phyloP scores from a whole-genome alignment of 2,888 invertebrate genomes.

The Cosmopolites sordidus region DNA sequence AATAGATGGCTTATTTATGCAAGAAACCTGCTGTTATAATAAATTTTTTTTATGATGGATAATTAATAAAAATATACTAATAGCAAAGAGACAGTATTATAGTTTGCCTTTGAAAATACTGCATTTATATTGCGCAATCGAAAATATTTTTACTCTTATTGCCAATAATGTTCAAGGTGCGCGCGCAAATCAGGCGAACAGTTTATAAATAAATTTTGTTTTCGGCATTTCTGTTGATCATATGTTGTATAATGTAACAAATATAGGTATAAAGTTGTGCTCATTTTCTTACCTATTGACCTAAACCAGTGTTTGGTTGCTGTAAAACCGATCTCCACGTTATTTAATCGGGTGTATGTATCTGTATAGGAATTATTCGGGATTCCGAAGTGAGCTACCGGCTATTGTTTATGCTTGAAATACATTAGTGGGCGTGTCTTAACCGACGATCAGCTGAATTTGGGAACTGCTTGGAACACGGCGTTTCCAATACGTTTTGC shows the following conservation, averaged over 20 bases:
- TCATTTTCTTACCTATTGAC: too few relatives aligned
- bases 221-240: not conserved
- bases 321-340: too few relatives aligned
- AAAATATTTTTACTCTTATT: slow-evolving; percentile 33
- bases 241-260: not conserved
- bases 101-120: slow-evolving; percentile 28
- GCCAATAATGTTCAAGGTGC: slow-evolving; percentile 32
- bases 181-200: slow-evolving; percentile 26
- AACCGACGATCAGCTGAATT: slow-evolving; percentile 43
- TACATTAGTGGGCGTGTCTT: slow-evolving; percentile 45
- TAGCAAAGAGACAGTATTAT: slow-evolving; percentile 2
- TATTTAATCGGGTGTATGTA: too few relatives aligned
- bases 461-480: slow-evolving; percentile 12
- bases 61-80: too few relatives aligned
- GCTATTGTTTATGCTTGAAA: slow-evolving; percentile 44
- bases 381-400: slow-evolving; percentile 32
- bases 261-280: too few relatives aligned
- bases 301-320: too few relatives aligned
- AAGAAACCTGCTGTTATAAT: too few relatives aligned
- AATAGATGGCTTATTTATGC: too few relatives aligned
- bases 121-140: slow-evolving; percentile 37
- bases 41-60: too few relatives aligned
- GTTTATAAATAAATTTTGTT: slow-evolving; percentile 24
- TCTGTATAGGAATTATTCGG: too few relatives aligned
- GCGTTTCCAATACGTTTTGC: slow-evolving; percentile 9